Base-by-base conservation (phyloP, 2,888 invertebrate genomes). In the Xestia c-nigrum region DNA sequence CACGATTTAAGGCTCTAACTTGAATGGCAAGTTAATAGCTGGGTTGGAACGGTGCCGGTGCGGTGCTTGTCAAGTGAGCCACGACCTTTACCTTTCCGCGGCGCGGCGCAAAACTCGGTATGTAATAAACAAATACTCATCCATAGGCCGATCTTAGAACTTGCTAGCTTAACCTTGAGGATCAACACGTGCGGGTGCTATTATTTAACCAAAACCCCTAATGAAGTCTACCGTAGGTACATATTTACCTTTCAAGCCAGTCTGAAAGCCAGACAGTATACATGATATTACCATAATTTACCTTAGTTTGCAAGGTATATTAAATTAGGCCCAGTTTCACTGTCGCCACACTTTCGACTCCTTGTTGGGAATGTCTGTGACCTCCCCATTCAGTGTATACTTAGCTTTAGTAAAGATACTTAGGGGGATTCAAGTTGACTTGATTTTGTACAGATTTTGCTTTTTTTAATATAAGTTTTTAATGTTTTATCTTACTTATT, bases 251-350 rank as follows among this genome's bases (percentile, higher is more conserved):
- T 46, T 14, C 6, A 46, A 61, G 31, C 10, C 31, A 64, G 21
- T 24, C 12, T 69, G 24, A 6, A 59, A 68, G 19, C 24, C 16
- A 55, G 73, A 66, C 43, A n/a, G 52, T 76, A n/a, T 75, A 70
- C 63, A 75, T 61, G 31, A 38, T 85, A 83, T 85, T 83, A 70
- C 12, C 78, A 84, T 85, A 76, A 71, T 71, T 68, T 73, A 64
- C 67, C 55, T 46, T 71, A 71, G 76, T 75, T 77, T 65, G 40
- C 52, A 63, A 69, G 70, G 47, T 55, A 75, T 79, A 85, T 83
- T 83, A 69, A 73, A 75, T 87, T 85, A 80, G 65, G 74, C 61
- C 52, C 70, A 85, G 83, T 85, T 87, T 76, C 78, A 85, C 63
- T 80, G 87, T 80, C 69, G 50, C 68, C 65, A 40, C 46, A 14